phyloP scores from a whole-genome alignment of 1,140 invertebrate genomes.

The Pteromalus puparum region DNA sequence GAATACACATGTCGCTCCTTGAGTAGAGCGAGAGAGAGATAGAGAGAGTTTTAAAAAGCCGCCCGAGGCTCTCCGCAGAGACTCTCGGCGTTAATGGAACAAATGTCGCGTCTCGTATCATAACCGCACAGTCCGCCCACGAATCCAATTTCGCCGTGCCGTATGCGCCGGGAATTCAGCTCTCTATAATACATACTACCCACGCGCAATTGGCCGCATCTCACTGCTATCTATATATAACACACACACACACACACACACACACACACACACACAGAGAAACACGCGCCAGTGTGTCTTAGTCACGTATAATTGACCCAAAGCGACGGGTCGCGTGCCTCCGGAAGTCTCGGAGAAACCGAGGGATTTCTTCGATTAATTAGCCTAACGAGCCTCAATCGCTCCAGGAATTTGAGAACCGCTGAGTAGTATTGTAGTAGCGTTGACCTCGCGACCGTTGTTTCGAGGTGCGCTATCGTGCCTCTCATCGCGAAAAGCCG shows the following conservation, averaged over 20 bases:
- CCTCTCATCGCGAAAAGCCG: neutral
- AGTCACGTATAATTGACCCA: neutral
- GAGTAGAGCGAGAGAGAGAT: neutral
- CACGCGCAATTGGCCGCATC: constrained; percentile 1
- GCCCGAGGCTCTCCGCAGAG: constrained; percentile 51
- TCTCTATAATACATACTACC: neutral
- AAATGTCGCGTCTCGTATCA: constrained; percentile 61
- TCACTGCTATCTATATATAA: too few relatives aligned
- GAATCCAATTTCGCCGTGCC: constrained; percentile 21
- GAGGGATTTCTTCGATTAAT: neutral
- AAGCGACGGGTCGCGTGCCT: neutral
- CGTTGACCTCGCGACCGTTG: constrained; percentile 58
- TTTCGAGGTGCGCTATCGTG: neutral
- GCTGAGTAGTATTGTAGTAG: constrained; percentile 56
- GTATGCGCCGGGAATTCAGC: neutral
- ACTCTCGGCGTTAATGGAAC: constrained; percentile 66
- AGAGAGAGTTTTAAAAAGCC: constrained; percentile 12
- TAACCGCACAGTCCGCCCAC: neutral
- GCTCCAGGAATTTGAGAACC: constrained; percentile 55
- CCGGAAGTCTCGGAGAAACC: neutral
- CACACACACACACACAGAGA: too few relatives aligned
- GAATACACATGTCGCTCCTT: neutral
- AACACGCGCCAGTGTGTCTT: neutral
- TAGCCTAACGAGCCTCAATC: neutral
- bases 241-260: too few relatives aligned